phyloP scores from a whole-genome alignment of 2,113 vertebrate species.

The Gambusia affinis region DNA sequence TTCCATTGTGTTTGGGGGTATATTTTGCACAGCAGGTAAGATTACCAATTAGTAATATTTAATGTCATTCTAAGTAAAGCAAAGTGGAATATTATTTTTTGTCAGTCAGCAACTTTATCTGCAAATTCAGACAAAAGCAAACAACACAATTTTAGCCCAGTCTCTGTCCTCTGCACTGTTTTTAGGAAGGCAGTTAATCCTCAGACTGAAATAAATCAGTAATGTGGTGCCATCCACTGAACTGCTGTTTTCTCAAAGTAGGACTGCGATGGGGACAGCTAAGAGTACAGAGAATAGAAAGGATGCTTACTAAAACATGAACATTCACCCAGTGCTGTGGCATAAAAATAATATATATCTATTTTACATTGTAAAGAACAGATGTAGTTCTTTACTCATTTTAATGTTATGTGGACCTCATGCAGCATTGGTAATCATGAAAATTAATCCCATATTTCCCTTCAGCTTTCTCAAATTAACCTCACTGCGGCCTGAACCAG shows the following conservation, averaged over 20 bases:
- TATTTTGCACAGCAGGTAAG: not conserved
- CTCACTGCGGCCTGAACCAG: not conserved
- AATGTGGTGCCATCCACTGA: slow-evolving; percentile 31
- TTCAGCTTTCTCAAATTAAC: slow-evolving; percentile 41
- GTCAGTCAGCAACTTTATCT: not conserved
- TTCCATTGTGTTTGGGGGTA: not conserved
- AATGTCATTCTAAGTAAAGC: not conserved
- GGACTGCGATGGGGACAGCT: slow-evolving; percentile 9
- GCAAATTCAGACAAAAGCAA: not conserved
- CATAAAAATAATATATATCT: not conserved
- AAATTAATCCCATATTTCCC: slow-evolving; percentile 46
- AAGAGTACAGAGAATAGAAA: not conserved
- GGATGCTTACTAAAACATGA: slow-evolving; percentile 2
- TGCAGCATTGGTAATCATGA: slow-evolving; percentile 14
- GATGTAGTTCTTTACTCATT: not conserved
- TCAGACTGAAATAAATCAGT: slow-evolving; percentile 48
- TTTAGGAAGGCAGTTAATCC: slow-evolving; percentile 52
- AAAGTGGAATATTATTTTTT: not conserved
- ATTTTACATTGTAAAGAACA: not conserved
- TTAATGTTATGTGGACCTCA: slow-evolving; percentile 2
- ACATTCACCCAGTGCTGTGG: slow-evolving; percentile 5
- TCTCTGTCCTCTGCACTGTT: slow-evolving; percentile 5
- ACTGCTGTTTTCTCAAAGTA: slow-evolving; percentile 22
- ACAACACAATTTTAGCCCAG: slow-evolving; percentile 25
- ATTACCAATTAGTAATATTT: not conserved